Evolutionary conservation across 2,113 vertebrate species (phyloP).

Genomic region (Hucho hucho): DNA sequence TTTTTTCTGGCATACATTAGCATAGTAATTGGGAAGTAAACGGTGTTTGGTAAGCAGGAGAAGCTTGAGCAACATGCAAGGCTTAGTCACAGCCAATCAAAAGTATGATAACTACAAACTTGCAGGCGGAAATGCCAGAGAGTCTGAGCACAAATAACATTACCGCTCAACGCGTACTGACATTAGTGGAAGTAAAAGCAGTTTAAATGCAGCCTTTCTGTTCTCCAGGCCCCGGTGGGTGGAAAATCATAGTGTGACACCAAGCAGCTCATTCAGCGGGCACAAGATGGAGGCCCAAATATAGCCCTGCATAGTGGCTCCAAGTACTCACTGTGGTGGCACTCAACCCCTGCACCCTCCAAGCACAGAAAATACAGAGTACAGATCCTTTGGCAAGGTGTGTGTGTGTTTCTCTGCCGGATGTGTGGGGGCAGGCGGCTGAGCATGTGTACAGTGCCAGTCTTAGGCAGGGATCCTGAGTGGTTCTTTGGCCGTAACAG

Average conservation of each 20-base stretch:
- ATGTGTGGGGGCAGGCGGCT: background rate
- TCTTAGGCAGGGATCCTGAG: background rate
- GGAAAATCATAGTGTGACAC: no score
- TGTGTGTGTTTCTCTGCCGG: background rate
- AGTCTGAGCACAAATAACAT: no score
- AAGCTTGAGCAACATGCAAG: background rate
- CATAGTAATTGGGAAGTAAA: conserved; percentile 27
- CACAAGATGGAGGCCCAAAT: conserved; percentile 3
- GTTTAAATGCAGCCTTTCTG: no score
- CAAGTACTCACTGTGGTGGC: no score
- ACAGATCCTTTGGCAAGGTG: conserved; percentile 1
- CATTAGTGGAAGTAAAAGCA: no score
- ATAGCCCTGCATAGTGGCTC: background rate
- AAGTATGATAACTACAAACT: no score
- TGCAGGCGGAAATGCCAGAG: no score
- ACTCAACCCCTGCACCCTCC: background rate
- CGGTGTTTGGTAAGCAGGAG: conserved; percentile 6
- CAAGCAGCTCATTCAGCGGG: no score
- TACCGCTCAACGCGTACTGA: no score
- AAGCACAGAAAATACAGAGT: background rate
- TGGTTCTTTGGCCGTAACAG: background rate
- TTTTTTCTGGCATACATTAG: conserved; percentile 31
- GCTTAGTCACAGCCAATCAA: background rate
- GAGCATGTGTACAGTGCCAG: background rate
- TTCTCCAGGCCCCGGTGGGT: no score